Evolutionary conservation across 2,888 invertebrate genomes (phyloP).

Genomic region (Onchidella celtica): DNA sequence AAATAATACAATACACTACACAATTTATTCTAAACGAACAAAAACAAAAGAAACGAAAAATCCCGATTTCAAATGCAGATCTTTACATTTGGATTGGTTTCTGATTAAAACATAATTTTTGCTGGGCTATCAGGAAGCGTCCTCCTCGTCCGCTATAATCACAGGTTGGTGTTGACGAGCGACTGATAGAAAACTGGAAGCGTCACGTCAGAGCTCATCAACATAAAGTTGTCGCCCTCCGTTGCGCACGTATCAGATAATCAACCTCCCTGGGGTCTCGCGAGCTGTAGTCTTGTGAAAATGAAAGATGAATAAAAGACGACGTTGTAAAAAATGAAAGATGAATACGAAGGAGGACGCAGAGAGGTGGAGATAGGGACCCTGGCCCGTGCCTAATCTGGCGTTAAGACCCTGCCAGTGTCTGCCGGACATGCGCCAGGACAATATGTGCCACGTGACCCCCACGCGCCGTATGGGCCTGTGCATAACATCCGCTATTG

Average conservation of each 20-base stretch:
- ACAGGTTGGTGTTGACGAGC: neutral
- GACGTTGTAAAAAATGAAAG: constrained; percentile 19
- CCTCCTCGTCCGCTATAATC: neutral
- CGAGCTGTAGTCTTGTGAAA: neutral
- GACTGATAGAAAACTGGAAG: neutral
- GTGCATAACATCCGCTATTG: constrained; percentile 1
- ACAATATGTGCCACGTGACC: constrained; percentile 38
- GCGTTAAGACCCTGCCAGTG: constrained; percentile 23
- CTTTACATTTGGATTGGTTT: neutral
- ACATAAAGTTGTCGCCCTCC: constrained; percentile 18
- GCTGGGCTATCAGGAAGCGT: neutral
- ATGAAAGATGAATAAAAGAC: neutral
- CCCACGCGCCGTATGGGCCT: constrained; percentile 28
- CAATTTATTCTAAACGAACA: no score
- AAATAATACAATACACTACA: no score
- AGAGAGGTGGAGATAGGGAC: constrained; percentile 31
- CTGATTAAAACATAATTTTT: constrained; percentile 15
- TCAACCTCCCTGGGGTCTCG: neutral
- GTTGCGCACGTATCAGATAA: neutral
- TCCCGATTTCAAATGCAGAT: no score
- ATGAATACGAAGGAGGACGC: constrained; percentile 21
- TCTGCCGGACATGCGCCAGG: constrained; percentile 28
- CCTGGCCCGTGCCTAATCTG: constrained; percentile 39
- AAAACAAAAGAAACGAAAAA: no score
- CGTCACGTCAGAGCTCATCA: constrained; percentile 16